Percentiles rank a stretch among this genome's conserved stretches.
Evolutionary conservation across 2,797 vertebrate genomes (phyloP).

Genomic region (Acipenser oxyrinchus): DNA sequence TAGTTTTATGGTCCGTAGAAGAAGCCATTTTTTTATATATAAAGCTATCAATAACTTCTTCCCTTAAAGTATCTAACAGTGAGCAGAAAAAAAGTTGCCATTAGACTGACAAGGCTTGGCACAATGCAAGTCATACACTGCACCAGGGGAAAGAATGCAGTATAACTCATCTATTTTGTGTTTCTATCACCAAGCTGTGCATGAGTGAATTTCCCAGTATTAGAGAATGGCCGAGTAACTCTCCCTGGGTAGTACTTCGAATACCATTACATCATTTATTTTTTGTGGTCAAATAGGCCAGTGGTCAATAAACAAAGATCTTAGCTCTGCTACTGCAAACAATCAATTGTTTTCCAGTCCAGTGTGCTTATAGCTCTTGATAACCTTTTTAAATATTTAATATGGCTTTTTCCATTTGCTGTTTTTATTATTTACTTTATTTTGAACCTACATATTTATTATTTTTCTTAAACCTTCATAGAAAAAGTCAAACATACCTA

Average conservation of each 20-base stretch:
- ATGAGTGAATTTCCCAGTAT: conserved; percentile 14
- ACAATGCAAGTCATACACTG: not conserved
- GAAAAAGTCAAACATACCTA: no score
- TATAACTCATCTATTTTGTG: conserved; percentile 13
- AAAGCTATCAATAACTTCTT: not conserved
- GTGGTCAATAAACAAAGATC: conserved; percentile 21
- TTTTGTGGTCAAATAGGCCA: conserved; percentile 15
- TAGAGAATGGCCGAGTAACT: conserved; percentile 26
- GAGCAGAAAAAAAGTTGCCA: not conserved
- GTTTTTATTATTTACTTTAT: not conserved
- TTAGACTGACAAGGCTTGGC: not conserved
- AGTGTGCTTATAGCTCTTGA: not conserved
- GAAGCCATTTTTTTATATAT: not conserved
- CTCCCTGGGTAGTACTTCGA: conserved; percentile 7
- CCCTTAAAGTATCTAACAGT: not conserved
- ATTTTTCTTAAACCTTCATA: no score
- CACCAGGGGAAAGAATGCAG: conserved; percentile 10
- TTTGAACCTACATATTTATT: not conserved
- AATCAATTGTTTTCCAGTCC: conserved; percentile 11
- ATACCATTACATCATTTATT: conserved; percentile 12
- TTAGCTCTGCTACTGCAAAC: conserved; percentile 9
- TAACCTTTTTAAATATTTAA: not conserved
- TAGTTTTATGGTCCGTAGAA: not conserved
- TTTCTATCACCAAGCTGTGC: conserved; percentile 9
- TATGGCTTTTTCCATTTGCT: not conserved